Conservation (phyloP, 1,140 invertebrate species). For the Camponotus floridanus region DNA sequence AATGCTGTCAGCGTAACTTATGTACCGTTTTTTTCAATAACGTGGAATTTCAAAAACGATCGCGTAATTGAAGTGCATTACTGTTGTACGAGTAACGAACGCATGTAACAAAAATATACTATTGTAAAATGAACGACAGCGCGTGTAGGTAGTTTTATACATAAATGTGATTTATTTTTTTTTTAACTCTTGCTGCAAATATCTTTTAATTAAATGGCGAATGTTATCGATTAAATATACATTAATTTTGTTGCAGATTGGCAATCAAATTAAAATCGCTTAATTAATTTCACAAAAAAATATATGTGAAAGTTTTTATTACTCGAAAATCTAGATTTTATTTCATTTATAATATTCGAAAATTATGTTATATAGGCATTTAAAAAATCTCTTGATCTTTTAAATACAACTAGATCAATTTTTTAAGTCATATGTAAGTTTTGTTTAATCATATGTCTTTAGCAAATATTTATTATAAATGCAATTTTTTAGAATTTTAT, state of each 20-base stretch:
- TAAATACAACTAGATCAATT: neutral
- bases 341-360: neutral
- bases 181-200: neutral
- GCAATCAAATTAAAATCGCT: neutral
- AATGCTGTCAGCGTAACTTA: neutral
- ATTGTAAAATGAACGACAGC: slow-evolving; percentile 40
- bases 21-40: slow-evolving; percentile 21
- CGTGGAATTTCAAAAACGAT: slow-evolving; percentile 60
- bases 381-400: neutral
- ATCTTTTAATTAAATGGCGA: neutral
- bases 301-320: neutral
- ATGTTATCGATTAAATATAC: neutral
- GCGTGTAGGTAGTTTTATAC: neutral
- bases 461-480: slow-evolving; percentile 8
- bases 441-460: neutral
- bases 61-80: slow-evolving; percentile 57
- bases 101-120: slow-evolving; percentile 42
- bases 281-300: neutral
- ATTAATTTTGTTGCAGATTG: slow-evolving; percentile 5
- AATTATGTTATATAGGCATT: neutral
- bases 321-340: neutral
- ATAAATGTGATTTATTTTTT: slow-evolving; percentile 41
- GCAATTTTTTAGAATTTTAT: neutral
- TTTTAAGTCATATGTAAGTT: no score
- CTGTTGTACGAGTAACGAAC: slow-evolving; percentile 41